phyloP scores from a whole-genome alignment of 2,888 invertebrate species.

The Celastrina argiolus region DNA sequence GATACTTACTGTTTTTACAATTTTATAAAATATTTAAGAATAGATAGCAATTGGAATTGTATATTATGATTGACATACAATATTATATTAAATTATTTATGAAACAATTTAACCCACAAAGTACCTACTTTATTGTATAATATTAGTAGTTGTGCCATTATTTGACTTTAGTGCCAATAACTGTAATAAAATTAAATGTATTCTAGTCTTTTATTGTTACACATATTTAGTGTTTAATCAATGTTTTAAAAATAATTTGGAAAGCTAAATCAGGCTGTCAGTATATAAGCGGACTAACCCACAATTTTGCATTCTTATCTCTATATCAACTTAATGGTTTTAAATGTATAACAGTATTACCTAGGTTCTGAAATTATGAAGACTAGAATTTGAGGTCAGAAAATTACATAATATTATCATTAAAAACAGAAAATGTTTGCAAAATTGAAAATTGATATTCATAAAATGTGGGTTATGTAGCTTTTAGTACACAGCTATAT shows the following conservation, averaged over 20 bases:
- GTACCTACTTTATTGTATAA: slow-evolving; percentile 36
- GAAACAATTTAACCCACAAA: slow-evolving; percentile 51
- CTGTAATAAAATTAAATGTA: slow-evolving; percentile 74
- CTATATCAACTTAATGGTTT: background rate
- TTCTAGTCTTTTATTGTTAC: slow-evolving; percentile 79
- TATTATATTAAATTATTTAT: slow-evolving; percentile 37
- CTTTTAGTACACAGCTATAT: background rate
- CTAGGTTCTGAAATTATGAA: background rate
- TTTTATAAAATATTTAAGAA: slow-evolving; percentile 68
- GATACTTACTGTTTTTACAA: slow-evolving; percentile 55
- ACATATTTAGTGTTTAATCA: slow-evolving; percentile 75
- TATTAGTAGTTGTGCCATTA: slow-evolving; percentile 66
- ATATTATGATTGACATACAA: slow-evolving; percentile 48
- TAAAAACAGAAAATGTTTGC: background rate
- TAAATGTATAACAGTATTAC: background rate
- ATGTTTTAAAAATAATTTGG: slow-evolving; percentile 70
- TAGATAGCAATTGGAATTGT: slow-evolving; percentile 64
- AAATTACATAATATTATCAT: too few relatives aligned
- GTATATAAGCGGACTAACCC: background rate
- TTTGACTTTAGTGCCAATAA: slow-evolving; percentile 77
- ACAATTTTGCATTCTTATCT: background rate
- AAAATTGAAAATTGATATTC: background rate
- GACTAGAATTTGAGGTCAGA: background rate
- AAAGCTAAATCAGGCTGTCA: slow-evolving; percentile 41
- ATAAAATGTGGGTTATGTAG: background rate